Conservation (phyloP, 2,113 vertebrate genomes). For the Entomyzon cyanotis region DNA sequence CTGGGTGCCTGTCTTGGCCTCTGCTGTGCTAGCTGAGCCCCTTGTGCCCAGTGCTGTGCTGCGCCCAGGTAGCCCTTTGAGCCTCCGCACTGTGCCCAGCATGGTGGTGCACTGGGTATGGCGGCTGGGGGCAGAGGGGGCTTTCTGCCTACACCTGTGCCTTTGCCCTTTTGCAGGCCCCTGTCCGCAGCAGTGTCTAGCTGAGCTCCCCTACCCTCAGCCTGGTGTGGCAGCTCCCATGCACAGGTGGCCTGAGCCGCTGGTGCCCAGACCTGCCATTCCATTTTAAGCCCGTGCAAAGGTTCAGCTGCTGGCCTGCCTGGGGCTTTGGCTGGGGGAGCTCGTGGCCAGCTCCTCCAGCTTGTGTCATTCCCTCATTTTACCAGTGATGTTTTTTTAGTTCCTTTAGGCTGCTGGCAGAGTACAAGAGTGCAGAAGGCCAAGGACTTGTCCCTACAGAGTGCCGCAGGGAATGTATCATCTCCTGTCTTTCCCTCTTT, state of each 20-base stretch:
- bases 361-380: background rate
- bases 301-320: background rate
- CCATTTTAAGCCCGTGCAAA: rapidly evolving
- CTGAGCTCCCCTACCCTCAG: background rate
- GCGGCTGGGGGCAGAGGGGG: background rate
- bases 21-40: background rate
- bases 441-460: background rate
- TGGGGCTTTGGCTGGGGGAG: background rate
- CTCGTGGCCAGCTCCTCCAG: background rate
- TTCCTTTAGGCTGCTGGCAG: background rate
- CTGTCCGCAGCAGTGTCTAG: rapidly evolving
- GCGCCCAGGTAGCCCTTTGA: background rate
- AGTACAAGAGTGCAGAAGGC: background rate
- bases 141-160: background rate
- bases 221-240: rapidly evolving
- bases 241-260: background rate
- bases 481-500: background rate
- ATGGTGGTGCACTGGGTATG: background rate
- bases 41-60: background rate
- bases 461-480: rapidly evolving
- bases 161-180: background rate
- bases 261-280: rapidly evolving
- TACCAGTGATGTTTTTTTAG: background rate
- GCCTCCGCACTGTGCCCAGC: rapidly evolving
- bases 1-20: background rate